Evolutionary conservation across 37 sponge, comb jelly and placozoan genomes (phyloP), one percentile per base, ranked within the genome.

Genomic region (Ephydatia muelleri): DNA sequence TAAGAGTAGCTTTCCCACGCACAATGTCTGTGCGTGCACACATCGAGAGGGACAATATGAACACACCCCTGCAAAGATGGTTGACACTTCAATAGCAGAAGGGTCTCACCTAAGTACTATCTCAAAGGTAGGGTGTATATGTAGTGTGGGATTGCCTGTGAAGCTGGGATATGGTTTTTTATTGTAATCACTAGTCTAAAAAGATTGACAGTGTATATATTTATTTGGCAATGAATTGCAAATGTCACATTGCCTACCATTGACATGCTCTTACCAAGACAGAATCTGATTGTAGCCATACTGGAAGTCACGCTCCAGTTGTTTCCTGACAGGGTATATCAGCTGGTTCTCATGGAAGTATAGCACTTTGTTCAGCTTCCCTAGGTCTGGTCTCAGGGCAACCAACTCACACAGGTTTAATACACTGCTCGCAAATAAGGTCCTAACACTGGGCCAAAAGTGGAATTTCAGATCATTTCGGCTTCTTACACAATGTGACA

Each of bases 331-430:
- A 6, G 97, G 97, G 66, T 97, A 97, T 0, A 92, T 82, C 66
- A 97, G 80, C 84, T 97, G 97, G 71, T 97, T 97, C 80, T 97
- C 97, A 83, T 97, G 97, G 68, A 97, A 97, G 35, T 97, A 97
- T 32, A 97, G 76, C 32, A 97, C 86, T 77, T 97, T 97, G 69
- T 86, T 77, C 5, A 90, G 73, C 16, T 6, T 22, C 21, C 39
- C 64, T 0, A 97, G 49, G 68, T 92, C 95, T 21, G 90, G 92
- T 39, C 95, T 65, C 35, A 97, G 85, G 3, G 90, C 84, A 0
- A 94, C 65, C 34, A 97, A 68, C 77, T 97, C 97, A 84, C 93
- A 90, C 49, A 97, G 79, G 49, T 94, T 97, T 19, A 94, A 82
- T 3, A 88, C 92, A 80, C 91, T 87, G 71, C 93, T 92, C 21